A percentile compares a stretch with the other conserved stretches of the same genome.
phyloP scores from a whole-genome alignment of 2,797 vertebrate species.

The Falco naumanni region DNA sequence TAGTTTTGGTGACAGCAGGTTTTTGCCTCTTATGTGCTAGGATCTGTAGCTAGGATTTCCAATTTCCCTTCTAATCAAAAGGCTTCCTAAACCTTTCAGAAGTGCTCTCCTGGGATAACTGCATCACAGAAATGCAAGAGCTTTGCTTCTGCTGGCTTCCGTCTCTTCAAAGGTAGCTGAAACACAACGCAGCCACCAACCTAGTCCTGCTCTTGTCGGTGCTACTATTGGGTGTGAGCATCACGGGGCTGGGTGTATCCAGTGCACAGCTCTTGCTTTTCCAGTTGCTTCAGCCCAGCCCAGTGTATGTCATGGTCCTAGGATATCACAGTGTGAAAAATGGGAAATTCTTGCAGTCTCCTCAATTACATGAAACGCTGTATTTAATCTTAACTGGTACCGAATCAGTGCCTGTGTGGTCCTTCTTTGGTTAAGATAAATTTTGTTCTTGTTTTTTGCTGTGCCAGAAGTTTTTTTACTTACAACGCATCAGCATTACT shows the following conservation, averaged over 20 bases:
- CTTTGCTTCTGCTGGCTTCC: constrained; percentile 25
- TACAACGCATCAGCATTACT: background rate
- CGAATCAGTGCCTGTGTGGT: background rate
- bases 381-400: background rate
- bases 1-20: constrained; percentile 13
- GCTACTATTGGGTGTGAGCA: background rate
- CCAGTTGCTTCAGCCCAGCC: background rate
- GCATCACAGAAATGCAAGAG: background rate
- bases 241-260: background rate
- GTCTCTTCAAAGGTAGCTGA: background rate
- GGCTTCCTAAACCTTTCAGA: constrained; percentile 36
- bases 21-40: background rate
- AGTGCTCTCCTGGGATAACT: constrained; percentile 28
- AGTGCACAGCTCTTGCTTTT: background rate
- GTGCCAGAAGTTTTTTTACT: background rate
- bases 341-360: background rate
- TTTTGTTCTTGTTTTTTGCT: background rate
- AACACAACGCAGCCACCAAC: background rate
- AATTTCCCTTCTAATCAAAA: constrained; percentile 43
- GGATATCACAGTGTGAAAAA: fast-evolving
- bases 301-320: fast-evolving
- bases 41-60: constrained; percentile 39
- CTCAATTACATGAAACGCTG: background rate
- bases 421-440: background rate
- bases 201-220: background rate